A percentile compares a stretch with the other conserved stretches of the same genome.
These are phyloP conservation scores for Ctenopoma multispine DNA, from an alignment of 2,797 vertebrate genomes.

Conservation along the genomic window DNA sequence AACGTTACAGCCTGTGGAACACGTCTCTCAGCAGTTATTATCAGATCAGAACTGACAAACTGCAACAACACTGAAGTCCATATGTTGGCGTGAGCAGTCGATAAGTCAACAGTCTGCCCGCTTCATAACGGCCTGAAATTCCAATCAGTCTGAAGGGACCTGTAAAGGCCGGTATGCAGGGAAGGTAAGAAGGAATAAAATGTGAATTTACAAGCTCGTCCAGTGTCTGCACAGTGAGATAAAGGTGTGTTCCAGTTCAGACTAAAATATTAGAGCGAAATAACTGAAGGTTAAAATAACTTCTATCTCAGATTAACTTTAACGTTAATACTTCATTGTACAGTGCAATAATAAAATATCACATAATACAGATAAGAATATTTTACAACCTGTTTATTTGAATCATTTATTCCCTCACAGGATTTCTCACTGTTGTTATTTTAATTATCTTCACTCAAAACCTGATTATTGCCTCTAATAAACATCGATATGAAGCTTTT, in stretches of 20 bases:
- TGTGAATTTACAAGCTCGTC: conserved; percentile 15
- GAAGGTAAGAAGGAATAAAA: background rate
- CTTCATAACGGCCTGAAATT: conserved; percentile 37
- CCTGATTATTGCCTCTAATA: no score
- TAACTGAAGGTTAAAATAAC: no score
- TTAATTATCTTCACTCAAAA: no score
- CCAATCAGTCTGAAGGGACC: conserved; percentile 60
- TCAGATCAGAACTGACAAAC: conserved; percentile 40
- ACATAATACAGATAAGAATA: no score
- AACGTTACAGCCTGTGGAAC: background rate
- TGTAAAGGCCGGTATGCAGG: conserved; percentile 33
- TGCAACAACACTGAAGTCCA: conserved; percentile 63
- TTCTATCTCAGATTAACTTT: no score
- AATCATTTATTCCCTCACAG: no score
- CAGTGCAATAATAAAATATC: no score
- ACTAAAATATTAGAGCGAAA: background rate
- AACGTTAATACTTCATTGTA: no score
- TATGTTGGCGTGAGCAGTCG: conserved; percentile 39
- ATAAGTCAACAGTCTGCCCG: conserved; percentile 39
- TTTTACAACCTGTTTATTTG: no score
- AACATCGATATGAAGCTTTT: no score
- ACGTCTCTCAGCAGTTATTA: background rate
- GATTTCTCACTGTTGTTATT: no score
- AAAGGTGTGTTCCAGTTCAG: background rate
- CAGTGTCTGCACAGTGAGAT: background rate